phyloP scores from a whole-genome alignment of 2,888 invertebrate species.

The Agrochola lychnidis region DNA sequence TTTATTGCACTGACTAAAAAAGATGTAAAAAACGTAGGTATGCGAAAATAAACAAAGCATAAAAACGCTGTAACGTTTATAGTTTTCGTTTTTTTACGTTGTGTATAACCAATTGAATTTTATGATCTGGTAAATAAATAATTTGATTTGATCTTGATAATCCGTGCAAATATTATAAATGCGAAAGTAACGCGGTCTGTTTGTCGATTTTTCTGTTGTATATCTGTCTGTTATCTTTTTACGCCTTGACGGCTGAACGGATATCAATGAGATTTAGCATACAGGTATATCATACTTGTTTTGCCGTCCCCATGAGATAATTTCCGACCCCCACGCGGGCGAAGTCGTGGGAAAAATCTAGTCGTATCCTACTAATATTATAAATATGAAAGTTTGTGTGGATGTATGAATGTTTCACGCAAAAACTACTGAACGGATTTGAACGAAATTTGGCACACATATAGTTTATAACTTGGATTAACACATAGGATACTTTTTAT shows the following conservation, averaged over 20 bases:
- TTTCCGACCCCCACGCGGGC: not conserved
- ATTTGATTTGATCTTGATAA: not conserved
- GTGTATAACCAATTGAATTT: not conserved
- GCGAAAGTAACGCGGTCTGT: not conserved
- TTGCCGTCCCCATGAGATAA: not conserved
- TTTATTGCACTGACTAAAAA: not conserved
- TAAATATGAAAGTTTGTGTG: no score
- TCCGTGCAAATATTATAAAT: not conserved
- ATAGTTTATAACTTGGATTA: no score
- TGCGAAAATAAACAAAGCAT: not conserved
- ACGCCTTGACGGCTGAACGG: not conserved
- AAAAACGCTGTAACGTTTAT: not conserved
- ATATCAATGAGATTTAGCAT: not conserved
- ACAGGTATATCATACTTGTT: not conserved
- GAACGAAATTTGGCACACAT: no score
- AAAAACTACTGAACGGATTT: no score
- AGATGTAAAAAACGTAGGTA: not conserved
- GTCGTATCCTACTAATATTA: no score
- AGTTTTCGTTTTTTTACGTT: not conserved
- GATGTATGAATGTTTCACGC: no score
- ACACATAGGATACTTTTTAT: no score
- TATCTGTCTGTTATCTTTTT: not conserved
- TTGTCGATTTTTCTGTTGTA: no score
- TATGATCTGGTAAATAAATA: not conserved
- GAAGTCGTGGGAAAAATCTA: no score